Base-by-base conservation (phyloP, 2,113 vertebrate genomes). In the Oreochromis niloticus region DNA sequence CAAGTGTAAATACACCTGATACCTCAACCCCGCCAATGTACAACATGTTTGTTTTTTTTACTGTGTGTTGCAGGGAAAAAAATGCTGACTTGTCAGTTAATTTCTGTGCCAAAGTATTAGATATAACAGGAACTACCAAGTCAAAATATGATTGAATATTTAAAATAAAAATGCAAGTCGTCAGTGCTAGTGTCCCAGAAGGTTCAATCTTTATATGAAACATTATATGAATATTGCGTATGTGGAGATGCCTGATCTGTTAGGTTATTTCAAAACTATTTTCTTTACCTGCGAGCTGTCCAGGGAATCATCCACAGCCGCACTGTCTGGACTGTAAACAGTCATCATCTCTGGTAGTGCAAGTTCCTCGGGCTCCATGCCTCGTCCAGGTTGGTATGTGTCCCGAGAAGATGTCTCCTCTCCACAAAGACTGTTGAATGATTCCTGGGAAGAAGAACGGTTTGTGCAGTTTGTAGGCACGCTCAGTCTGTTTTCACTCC, bases 281-380 rank as follows among this genome's bases (percentile, higher is more conserved):
- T 43, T 61, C 6, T 43, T 24, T 94, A 97, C 96, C 96, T 96
- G 92, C 32, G 79, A 48, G 73, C 30, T 54, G 71, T 93, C 91
- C 50, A 91, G 86, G 16, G 93, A 89, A 9, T 30, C 30, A 6
- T 91, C 91, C 63, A 63, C 24, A 32, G 87, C n/a, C 3, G 57
- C 85, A 2, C 5, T 1, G 4, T 91, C 90, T 13, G 90, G 68
- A 68, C 36, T 61, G 87, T 87, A 88, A 32, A 92, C 82, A 0
- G 85, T 87, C 84, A 90, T 94, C 86, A 91, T 88, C 80, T 94
- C 93, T 0, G 95, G 92, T 36, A 91, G 87, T 24, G 7, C 87
- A 56, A 91, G 85, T 34, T 95, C 92, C 52, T 93, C 91, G 1
- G 88, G 79, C 89, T 94, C 93, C 81, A 92, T 93, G 56, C 79